These are phyloP conservation scores for Pseudolaguvia tuberculata DNA, from an alignment of 2,113 vertebrate species.

Conservation along the genomic window DNA sequence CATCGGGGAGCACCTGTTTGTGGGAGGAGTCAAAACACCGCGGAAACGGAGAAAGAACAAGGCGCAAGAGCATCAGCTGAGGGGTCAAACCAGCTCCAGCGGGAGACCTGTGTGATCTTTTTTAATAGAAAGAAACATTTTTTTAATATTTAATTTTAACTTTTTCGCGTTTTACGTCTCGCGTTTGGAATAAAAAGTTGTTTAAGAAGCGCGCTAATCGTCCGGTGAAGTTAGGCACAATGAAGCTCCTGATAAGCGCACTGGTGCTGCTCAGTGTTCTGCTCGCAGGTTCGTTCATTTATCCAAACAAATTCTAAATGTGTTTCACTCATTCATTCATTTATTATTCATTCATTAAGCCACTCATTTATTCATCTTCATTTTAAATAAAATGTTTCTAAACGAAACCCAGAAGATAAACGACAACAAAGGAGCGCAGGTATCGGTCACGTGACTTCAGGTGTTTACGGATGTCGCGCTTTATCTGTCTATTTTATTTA, in stretches of 20 bases:
- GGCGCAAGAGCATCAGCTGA: neutral
- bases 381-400: no score
- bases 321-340: no score
- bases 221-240: conserved; percentile 25
- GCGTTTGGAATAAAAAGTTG: no score
- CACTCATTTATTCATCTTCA: no score
- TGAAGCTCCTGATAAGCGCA: conserved; percentile 48
- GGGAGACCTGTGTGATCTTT: no score
- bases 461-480: conserved; percentile 23
- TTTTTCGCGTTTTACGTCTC: no score
- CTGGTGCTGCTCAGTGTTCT: conserved; percentile 53
- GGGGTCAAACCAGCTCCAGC: neutral
- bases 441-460: conserved; percentile 57
- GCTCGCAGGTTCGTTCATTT: conserved; percentile 53
- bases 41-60: neutral
- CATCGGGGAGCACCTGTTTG: conserved; percentile 57
- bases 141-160: no score
- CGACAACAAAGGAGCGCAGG: conserved; percentile 1
- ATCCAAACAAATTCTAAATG: no score
- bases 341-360: no score
- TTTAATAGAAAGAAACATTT: neutral
- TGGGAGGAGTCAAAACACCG: conserved; percentile 55
- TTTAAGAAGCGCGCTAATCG: neutral
- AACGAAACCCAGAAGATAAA: neutral
- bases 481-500: neutral